Evolutionary conservation across 2,797 vertebrate genomes (phyloP).

Genomic region (Cyclura pinguis): DNA sequence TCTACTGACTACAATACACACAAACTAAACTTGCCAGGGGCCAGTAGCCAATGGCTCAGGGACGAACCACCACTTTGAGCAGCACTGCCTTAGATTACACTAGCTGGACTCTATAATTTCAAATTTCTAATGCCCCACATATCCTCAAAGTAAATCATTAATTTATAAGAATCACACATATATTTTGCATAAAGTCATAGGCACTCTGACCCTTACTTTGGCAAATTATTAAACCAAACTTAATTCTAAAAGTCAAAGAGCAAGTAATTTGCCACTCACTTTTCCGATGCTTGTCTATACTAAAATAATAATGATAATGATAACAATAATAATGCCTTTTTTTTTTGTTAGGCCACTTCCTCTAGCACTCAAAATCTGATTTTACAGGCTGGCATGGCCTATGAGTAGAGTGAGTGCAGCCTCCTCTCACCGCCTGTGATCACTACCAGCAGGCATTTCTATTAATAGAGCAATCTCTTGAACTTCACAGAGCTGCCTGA

Average conservation of each 20-base stretch:
- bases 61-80: too few relatives aligned
- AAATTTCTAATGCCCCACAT: neutral
- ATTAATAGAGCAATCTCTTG: constrained; percentile 68
- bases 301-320: neutral
- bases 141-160: neutral
- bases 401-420: constrained; percentile 52
- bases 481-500: constrained; percentile 58
- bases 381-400: constrained; percentile 60
- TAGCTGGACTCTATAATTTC: neutral
- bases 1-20: too few relatives aligned
- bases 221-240: neutral
- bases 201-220: neutral
- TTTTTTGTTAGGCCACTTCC: too few relatives aligned
- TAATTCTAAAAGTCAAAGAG: neutral
- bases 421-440: constrained; percentile 32
- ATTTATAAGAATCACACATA: neutral
- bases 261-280: neutral
- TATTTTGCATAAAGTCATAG: neutral
- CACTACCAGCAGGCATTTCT: constrained; percentile 62
- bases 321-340: neutral
- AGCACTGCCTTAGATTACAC: too few relatives aligned
- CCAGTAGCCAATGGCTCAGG: too few relatives aligned
- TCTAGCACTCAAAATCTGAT: neutral
- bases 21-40: too few relatives aligned
- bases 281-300: neutral